Evolutionary conservation across 2,113 vertebrate species (phyloP).

Genomic region (Climacteris rufus): DNA sequence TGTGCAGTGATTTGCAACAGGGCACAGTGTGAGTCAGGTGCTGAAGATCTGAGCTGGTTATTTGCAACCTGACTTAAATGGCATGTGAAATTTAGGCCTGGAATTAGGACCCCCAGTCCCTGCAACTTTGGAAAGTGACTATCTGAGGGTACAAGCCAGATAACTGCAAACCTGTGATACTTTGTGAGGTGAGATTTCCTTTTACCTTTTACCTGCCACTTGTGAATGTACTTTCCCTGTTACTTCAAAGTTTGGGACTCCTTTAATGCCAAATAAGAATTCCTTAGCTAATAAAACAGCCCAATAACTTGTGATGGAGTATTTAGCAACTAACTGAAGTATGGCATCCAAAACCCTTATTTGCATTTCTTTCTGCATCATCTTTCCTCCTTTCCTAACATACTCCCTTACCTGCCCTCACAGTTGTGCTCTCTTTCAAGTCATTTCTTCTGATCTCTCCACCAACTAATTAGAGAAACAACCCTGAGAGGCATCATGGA

Average conservation of each 20-base stretch:
- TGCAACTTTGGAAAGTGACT: not conserved
- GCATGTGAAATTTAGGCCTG: not conserved
- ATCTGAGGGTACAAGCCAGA: not conserved
- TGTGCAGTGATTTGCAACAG: not conserved
- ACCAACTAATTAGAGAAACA: conserved; percentile 44
- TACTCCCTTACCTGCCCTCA: not conserved
- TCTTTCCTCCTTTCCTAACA: not conserved
- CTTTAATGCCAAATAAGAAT: not conserved
- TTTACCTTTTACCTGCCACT: not conserved
- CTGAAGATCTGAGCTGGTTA: not conserved
- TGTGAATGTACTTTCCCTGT: not conserved
- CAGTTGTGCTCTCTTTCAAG: conserved; percentile 34
- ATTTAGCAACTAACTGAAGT: not conserved
- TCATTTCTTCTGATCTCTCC: conserved; percentile 38
- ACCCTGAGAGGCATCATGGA: conserved; percentile 12
- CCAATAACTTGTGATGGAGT: not conserved
- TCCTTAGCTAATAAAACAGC: not conserved
- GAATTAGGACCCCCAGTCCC: not conserved
- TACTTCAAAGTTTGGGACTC: not conserved
- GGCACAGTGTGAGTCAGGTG: not conserved
- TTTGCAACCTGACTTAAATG: not conserved
- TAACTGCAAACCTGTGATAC: not conserved
- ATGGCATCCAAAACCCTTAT: not conserved
- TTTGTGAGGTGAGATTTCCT: not conserved
- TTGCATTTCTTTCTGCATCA: conserved; percentile 8